These are phyloP conservation scores for Coremacera marginata DNA, from an alignment of 2,888 invertebrate species.

Conservation along the genomic window DNA sequence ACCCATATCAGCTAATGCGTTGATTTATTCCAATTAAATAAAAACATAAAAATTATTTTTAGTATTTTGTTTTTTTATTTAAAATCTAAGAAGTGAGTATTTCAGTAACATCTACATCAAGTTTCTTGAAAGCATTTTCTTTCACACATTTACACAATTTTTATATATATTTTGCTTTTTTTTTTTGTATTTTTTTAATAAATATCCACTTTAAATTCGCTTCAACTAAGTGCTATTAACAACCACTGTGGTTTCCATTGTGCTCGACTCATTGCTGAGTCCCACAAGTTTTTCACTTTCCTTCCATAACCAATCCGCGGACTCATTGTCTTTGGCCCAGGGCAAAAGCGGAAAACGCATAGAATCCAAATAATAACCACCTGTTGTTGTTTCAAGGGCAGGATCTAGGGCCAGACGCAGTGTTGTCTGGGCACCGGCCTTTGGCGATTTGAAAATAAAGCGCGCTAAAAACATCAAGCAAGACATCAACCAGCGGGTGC, in stretches of 20 bases:
- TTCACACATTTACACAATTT: too few species aligned
- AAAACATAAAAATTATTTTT: too few species aligned
- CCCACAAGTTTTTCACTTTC: slow-evolving; percentile 64
- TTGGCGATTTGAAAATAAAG: slow-evolving; percentile 60
- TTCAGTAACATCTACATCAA: too few species aligned
- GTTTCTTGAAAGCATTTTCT: too few species aligned
- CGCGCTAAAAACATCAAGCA: slow-evolving; percentile 50
- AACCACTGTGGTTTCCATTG: slow-evolving; percentile 35
- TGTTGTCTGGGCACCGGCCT: slow-evolving; percentile 64
- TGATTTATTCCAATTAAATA: too few species aligned
- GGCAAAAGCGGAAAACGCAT: slow-evolving; percentile 69
- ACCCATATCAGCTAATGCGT: too few species aligned
- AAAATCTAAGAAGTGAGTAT: too few species aligned
- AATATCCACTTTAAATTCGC: too few species aligned
- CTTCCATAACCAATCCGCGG: slow-evolving; percentile 75
- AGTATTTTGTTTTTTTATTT: too few species aligned
- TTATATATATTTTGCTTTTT: too few species aligned
- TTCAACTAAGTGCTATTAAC: not conserved
- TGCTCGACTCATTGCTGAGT: slow-evolving; percentile 46
- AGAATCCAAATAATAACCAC: slow-evolving; percentile 74
- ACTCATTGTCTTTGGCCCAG: slow-evolving; percentile 71
- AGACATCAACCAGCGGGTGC: slow-evolving; percentile 52
- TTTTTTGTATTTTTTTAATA: too few species aligned
- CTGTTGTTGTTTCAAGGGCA: slow-evolving; percentile 56
- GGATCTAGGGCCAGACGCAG: slow-evolving; percentile 64